A percentile compares a stretch with the other conserved stretches of the same genome.
These are phyloP conservation scores for Lysiphlebus fabarum DNA, from an alignment of 1,140 invertebrate genomes.

Conservation along the genomic window DNA sequence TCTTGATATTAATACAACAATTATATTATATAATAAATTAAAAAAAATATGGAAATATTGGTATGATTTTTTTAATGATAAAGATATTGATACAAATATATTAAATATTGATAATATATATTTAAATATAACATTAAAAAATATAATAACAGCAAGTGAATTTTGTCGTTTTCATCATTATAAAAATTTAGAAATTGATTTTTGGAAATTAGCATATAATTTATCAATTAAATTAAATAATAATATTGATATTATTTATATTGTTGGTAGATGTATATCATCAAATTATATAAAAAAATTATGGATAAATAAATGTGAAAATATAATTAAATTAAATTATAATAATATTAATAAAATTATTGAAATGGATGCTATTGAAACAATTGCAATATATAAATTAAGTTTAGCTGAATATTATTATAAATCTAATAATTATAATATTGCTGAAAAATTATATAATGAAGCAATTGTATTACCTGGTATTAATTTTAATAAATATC, in stretches of 20 bases:
- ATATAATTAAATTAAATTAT: constrained; percentile 17
- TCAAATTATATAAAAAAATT: constrained; percentile 34
- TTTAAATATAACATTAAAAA: constrained; percentile 29
- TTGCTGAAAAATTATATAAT: constrained; percentile 37
- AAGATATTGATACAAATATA: constrained; percentile 37
- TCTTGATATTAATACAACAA: constrained; percentile 39
- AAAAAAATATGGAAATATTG: constrained; percentile 34
- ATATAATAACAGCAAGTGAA: constrained; percentile 38
- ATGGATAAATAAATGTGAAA: constrained; percentile 39
- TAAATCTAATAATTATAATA: constrained; percentile 33
- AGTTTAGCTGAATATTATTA: constrained; percentile 47
- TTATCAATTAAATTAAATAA: constrained; percentile 34
- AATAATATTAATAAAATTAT: constrained; percentile 27
- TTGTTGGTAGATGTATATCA: constrained; percentile 39
- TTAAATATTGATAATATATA: constrained; percentile 30
- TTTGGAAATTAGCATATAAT: constrained; percentile 38
- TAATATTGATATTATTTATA: constrained; percentile 33
- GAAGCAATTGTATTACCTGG: constrained; percentile 25
- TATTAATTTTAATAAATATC: constrained; percentile 15
- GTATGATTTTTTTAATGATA: constrained; percentile 32
- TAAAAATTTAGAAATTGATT: constrained; percentile 31
- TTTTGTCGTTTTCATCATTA: constrained; percentile 39
- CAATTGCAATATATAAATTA: constrained; percentile 38
- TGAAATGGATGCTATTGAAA: constrained; percentile 25
- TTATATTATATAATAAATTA: constrained; percentile 30